Percentiles rank a stretch among this genome's conserved stretches.
phyloP scores from a whole-genome alignment of 2,888 invertebrate species.

The Melanophora roralis region DNA sequence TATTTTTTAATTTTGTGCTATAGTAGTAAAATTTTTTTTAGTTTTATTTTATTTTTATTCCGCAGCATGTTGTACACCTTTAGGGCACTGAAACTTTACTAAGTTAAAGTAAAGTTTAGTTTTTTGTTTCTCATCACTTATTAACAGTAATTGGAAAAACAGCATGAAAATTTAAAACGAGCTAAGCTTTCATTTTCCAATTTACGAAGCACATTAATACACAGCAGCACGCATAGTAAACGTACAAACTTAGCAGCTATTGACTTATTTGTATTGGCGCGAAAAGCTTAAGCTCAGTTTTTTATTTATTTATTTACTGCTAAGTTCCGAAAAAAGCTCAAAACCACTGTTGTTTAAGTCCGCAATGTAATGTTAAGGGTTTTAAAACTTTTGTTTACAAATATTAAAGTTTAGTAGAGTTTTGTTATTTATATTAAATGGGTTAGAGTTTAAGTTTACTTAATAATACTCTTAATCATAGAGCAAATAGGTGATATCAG shows the following conservation, averaged over 20 bases:
- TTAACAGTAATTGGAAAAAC: constrained; percentile 41
- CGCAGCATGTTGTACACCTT: constrained; percentile 57
- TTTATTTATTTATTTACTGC: constrained; percentile 11
- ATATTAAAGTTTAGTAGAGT: constrained; percentile 2
- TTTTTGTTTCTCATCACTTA: constrained; percentile 42
- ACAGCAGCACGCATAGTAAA: constrained; percentile 37
- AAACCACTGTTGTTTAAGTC: constrained; percentile 25
- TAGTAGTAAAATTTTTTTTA: background rate
- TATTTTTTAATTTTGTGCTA: constrained; percentile 4
- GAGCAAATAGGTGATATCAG: constrained; percentile 11
- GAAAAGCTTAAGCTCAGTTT: constrained; percentile 36
- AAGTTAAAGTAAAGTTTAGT: constrained; percentile 40
- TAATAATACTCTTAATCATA: background rate
- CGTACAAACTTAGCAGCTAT: background rate
- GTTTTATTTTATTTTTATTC: constrained; percentile 24
- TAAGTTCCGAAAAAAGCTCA: constrained; percentile 50
- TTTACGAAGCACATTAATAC: background rate
- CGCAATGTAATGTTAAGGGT: background rate
- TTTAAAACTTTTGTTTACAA: background rate
- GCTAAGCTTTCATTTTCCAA: constrained; percentile 53
- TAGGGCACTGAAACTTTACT: constrained; percentile 59
- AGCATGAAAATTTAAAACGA: constrained; percentile 46
- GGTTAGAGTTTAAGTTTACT: background rate
- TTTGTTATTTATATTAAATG: too few relatives aligned
- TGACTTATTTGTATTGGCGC: background rate